Evolutionary conservation across 2,113 vertebrate genomes (phyloP), one percentile per base, ranked within the genome.

Genomic region (Coregonus clupeaformis): DNA sequence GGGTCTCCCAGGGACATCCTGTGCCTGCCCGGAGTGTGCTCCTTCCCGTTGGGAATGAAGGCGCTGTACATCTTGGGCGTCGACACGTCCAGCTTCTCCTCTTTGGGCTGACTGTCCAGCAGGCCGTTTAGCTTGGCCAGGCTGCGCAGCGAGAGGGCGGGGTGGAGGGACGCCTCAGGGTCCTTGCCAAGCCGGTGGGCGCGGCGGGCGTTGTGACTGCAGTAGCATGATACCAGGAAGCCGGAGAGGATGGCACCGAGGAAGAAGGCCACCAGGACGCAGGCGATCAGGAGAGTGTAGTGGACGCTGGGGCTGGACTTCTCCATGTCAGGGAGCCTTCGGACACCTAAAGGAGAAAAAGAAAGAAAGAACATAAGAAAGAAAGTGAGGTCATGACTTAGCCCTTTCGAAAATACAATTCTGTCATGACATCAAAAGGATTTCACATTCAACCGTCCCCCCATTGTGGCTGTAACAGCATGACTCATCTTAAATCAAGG

Each of bases 221-320:
- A 96, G 75, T 93, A 95, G 27, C 94, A 96, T 67, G 94, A 95
- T 71, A 95, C 93, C 71, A 95, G 82, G 32, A 96, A 86, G 1
- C 91, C 95, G 0, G 96, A 96, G 47, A 94, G 76, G 4, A 94
- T 87, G 62, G 93, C 94, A 0, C 96, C 95, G 72, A 96, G 78
- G 4, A 88, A 80, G 78, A 97, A 97, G 9, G 95, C 94, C 75
- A 93, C 87, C 59, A 95, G 84, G 70, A 93, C 89, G 16, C 92
- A 94, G 52, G 90, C 90, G 0, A 94, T 87, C 66, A 95, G 91
- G 42, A 95, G 90, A 0, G 92, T 94, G 88, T 91, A 92, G 86
- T 94, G 93, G 24, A 93, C 89, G 0, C 86, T 89, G 13, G 86
- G 75, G 0, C 63, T 59, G 1, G 77, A 18, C 13, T 80, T 36